These are phyloP conservation scores for Gallinago nigripennis DNA, from an alignment of 2,797 vertebrate genomes.

Conservation along the genomic window DNA sequence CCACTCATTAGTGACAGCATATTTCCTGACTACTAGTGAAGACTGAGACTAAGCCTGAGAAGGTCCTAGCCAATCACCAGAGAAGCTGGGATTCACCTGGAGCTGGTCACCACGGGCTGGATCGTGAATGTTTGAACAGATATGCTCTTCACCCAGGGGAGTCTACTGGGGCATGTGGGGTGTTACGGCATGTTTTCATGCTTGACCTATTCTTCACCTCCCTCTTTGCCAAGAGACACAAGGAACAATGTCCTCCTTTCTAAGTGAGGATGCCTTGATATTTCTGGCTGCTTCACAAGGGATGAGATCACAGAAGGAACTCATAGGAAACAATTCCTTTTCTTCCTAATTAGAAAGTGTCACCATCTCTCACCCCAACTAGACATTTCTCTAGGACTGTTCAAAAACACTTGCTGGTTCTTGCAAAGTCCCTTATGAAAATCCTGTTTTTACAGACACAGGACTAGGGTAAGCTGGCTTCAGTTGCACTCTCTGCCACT, in stretches of 20 bases:
- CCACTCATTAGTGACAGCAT: background rate
- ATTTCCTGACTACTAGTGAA: background rate
- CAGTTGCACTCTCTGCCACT: background rate
- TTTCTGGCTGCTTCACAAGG: background rate
- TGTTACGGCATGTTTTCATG: background rate
- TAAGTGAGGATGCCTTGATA: background rate
- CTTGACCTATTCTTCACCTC: conserved; percentile 50
- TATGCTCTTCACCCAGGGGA: background rate
- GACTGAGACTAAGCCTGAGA: background rate
- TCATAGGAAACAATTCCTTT: background rate
- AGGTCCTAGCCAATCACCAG: background rate
- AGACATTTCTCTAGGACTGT: background rate
- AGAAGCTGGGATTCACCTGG: conserved; percentile 19
- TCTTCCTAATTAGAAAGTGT: background rate
- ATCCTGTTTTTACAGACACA: background rate
- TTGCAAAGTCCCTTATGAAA: background rate
- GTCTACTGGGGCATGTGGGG: background rate
- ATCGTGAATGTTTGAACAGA: background rate
- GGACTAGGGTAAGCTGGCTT: background rate
- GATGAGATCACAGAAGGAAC: background rate
- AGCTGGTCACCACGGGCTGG: background rate
- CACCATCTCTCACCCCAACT: background rate
- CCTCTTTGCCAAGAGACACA: background rate
- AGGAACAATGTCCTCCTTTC: conserved; percentile 1
- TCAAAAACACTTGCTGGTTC: background rate